Conservation (phyloP, 2,888 invertebrate species). For the Ernsta delagoae region DNA sequence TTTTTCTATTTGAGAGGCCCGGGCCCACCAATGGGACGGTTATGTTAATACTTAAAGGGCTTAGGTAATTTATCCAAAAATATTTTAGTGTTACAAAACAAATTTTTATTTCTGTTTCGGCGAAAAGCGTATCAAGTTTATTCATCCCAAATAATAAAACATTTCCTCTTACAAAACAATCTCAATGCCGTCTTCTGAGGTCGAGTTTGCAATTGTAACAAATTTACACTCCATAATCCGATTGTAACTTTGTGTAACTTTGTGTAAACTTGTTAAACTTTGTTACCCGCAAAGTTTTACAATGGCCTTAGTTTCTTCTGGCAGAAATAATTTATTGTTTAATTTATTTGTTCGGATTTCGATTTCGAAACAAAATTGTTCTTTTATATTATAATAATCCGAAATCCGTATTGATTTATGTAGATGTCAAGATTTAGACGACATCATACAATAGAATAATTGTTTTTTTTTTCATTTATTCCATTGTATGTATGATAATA, state of each 20-base stretch:
- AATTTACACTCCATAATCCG: neutral
- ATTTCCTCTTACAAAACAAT: neutral
- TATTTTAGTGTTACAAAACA: too few species aligned
- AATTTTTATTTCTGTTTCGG: neutral
- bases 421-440: too few species aligned
- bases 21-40: too few species aligned
- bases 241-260: constrained; percentile 2
- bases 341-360: neutral
- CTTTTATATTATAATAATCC: too few species aligned
- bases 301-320: constrained; percentile 1
- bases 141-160: neutral
- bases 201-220: neutral
- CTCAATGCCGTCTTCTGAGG: neutral
- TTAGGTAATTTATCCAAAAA: too few species aligned
- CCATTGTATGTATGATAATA: too few species aligned
- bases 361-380: too few species aligned
- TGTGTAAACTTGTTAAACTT: neutral
- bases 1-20: too few species aligned
- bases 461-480: too few species aligned
- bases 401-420: too few species aligned
- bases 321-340: constrained; percentile 1
- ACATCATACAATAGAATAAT: too few species aligned
- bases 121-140: neutral
- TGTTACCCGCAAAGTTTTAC: constrained; percentile 3
- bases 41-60: too few species aligned